Conservation (phyloP, 2,113 vertebrate genomes). For the Chaetura pelagica region DNA sequence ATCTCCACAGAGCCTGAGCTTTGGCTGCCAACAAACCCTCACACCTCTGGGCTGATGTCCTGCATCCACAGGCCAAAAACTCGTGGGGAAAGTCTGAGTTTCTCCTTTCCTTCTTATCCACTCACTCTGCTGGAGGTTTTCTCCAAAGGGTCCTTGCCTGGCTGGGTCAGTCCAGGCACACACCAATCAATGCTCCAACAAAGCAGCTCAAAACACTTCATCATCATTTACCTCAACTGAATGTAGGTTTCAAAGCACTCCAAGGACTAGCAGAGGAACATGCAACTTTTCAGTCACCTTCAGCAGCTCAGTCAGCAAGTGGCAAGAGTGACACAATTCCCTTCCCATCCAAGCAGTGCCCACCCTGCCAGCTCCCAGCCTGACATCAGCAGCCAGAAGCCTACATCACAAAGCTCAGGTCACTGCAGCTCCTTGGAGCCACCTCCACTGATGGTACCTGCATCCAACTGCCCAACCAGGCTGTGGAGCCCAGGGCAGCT, state of each 20-base stretch:
- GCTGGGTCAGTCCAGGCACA: neutral
- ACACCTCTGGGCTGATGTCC: accelerated
- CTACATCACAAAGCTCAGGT: neutral
- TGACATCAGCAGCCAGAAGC: neutral
- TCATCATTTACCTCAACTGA: neutral
- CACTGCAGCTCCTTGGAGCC: neutral
- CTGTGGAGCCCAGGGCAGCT: neutral
- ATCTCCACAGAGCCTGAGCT: neutral
- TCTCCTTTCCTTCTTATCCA: neutral
- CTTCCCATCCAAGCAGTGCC: neutral
- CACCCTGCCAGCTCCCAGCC: neutral
- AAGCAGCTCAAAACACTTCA: neutral
- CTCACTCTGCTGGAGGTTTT: neutral
- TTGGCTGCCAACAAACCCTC: neutral
- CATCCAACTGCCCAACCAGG: accelerated
- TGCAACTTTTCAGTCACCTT: neutral
- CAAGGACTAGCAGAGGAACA: neutral
- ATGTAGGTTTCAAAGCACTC: neutral
- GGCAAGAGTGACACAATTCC: neutral
- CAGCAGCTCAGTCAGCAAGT: neutral
- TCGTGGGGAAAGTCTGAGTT: too few species aligned
- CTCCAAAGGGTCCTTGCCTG: neutral
- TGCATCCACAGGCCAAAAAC: neutral
- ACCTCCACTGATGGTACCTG: accelerated
- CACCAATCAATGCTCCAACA: neutral